These are phyloP conservation scores for Drosophila biarmipes DNA, from an alignment of 1,140 invertebrate species.

Conservation along the genomic window DNA sequence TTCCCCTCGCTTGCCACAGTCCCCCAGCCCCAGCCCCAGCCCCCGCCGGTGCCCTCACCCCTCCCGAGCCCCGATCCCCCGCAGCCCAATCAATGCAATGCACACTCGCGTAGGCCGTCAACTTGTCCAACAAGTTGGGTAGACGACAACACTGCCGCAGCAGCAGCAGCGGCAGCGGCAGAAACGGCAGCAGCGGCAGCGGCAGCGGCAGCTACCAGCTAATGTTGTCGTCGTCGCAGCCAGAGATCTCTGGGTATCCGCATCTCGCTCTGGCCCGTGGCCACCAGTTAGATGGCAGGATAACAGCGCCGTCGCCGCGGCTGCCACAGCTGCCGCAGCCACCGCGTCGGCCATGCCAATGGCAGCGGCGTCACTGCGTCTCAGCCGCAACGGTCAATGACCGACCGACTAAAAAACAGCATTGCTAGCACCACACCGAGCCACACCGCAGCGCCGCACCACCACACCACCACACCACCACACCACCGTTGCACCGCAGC, in stretches of 20 bases:
- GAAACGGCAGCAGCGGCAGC: not conserved
- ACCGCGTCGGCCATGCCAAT: constrained; percentile 62
- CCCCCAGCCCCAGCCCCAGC: not conserved
- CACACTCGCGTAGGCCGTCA: constrained; percentile 80
- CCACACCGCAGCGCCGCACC: not conserved
- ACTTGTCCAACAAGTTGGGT: constrained; percentile 81
- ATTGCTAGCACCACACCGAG: constrained; percentile 27
- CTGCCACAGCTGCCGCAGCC: constrained; percentile 22
- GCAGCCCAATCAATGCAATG: constrained; percentile 76
- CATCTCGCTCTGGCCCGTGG: constrained; percentile 28
- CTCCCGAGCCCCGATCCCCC: too few relatives aligned
- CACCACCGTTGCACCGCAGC: constrained; percentile 16
- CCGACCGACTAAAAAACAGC: constrained; percentile 82
- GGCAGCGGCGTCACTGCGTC: constrained; percentile 77
- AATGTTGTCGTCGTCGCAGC: constrained; percentile 67
- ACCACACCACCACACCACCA: constrained; percentile 10
- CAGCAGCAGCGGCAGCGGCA: constrained; percentile 1
- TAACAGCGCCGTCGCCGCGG: constrained; percentile 24
- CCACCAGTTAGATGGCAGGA: constrained; percentile 57
- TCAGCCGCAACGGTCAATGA: constrained; percentile 83
- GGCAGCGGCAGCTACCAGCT: constrained; percentile 27
- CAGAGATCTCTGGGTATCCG: constrained; percentile 21
- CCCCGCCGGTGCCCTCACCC: not conserved
- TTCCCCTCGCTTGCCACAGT: constrained; percentile 30
- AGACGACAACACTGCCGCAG: constrained; percentile 50